phyloP scores from a whole-genome alignment of 2,113 vertebrate species.

The Chamaea fasciata region DNA sequence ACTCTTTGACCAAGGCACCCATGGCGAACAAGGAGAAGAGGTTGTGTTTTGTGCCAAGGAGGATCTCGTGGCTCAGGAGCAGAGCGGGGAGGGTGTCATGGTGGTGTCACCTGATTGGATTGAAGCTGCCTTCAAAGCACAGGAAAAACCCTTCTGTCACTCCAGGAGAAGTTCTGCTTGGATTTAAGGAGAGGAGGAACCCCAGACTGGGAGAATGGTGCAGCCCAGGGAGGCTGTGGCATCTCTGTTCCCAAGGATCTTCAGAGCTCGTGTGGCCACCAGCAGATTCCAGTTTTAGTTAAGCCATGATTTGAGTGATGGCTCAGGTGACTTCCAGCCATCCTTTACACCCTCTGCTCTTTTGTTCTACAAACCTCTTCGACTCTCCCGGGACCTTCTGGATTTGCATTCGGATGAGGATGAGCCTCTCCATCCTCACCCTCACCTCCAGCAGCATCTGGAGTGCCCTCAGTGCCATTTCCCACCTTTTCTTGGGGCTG shows the following conservation, averaged over 20 bases:
- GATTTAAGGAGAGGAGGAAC: background rate
- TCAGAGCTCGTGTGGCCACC: background rate
- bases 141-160: background rate
- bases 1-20: too few relatives aligned
- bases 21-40: background rate
- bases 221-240: background rate
- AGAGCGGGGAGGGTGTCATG: background rate
- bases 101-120: background rate
- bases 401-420: background rate
- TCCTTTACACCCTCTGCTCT: background rate
- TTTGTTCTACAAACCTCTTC: background rate
- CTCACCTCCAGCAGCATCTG: background rate
- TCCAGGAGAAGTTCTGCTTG: background rate
- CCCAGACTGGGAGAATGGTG: background rate
- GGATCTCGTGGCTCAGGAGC: background rate
- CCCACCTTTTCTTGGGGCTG: background rate
- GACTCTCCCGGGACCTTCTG: background rate
- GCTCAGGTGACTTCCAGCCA: background rate
- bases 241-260: rapidly evolving
- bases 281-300: background rate
- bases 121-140: background rate
- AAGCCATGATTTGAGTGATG: background rate
- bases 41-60: background rate
- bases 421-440: background rate
- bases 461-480: background rate